phyloP scores from a whole-genome alignment of 2,113 vertebrate genomes.

The Ammodytes marinus region DNA sequence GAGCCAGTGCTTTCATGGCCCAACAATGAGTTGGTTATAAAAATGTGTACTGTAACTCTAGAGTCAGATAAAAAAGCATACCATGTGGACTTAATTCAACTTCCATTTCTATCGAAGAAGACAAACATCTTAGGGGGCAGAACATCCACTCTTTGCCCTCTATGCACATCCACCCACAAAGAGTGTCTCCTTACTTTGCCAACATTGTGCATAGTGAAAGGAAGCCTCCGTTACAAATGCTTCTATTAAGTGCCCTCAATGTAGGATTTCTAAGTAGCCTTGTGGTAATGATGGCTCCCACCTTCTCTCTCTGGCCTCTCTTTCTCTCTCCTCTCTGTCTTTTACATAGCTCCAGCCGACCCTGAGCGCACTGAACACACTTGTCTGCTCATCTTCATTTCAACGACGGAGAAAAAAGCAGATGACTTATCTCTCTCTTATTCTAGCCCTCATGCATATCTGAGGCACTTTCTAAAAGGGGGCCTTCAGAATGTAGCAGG shows the following conservation, averaged over 20 bases:
- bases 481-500: conserved; percentile 71
- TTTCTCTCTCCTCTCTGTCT: conserved; percentile 45
- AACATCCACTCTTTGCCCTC: conserved; percentile 56
- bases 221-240: conserved; percentile 79
- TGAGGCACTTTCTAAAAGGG: conserved; percentile 60
- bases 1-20: too few species aligned
- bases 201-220: conserved; percentile 56
- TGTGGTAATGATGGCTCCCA: conserved; percentile 74
- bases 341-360: conserved; percentile 50
- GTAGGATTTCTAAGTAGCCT: conserved; percentile 79
- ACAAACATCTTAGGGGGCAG: conserved; percentile 52
- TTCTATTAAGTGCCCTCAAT: conserved; percentile 81
- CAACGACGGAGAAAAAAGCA: conserved; percentile 71
- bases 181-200: conserved; percentile 64
- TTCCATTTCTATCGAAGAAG: conserved; percentile 53
- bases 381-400: conserved; percentile 76
- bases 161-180: conserved; percentile 64
- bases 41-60: neutral
- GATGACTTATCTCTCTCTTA: conserved; percentile 64
- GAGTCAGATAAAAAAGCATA: conserved; percentile 19
- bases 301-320: conserved; percentile 52
- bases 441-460: conserved; percentile 67
- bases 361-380: conserved; percentile 77
- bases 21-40: too few species aligned
- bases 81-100: conserved; percentile 36